Evolutionary conservation across 2,797 vertebrate genomes (phyloP), one percentile per base, ranked within the genome.

Genomic region (Aselliscus stoliczkanus): DNA sequence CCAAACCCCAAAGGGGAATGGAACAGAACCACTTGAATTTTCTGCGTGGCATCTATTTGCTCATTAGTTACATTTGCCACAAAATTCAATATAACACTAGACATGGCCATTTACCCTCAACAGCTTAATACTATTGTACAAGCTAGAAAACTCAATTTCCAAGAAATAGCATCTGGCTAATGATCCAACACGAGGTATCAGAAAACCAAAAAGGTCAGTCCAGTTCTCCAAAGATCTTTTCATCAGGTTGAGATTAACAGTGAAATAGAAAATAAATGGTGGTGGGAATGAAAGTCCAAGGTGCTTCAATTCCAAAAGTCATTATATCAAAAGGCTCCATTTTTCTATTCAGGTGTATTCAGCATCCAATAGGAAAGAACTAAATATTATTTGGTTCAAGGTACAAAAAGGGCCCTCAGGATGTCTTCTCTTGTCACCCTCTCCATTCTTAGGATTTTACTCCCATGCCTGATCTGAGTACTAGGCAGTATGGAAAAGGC

Each of bases 181-280:
- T 21, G 47, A 96, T 21, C 34, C 67, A 95, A 90, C 29, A 65
- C n/a, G 34, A 96, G 39, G 62, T 75, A 93, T 64, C 27, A 73
- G 67, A 88, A 81, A 92, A 85, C 21, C 10, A 80, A 81, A 96
- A 92, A 56, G 37, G 65, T 47, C 60, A 69, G 73, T 92, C 42
- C 44, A 93, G 47, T 85, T 95, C 54, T 69, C 92, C 80, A 75
- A 80, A 86, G 73, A 93, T 42, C 62, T 93, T 88, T 81, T 90
- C n/a, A n/a, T 88, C 54, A 58, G 15, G 75, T 17, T 89, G 62
- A 76, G n/a, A 87, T 85, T 52, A 92, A 95, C 65, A 94, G 27
- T 65, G 54, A 88, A 84, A 90, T 1, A 97, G 62, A 73, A 88
- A 90, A 80, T 56, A 54, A 82, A 85, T 2, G 39, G 34, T 2